Evolutionary conservation across 2,113 vertebrate species (phyloP), one percentile per base, ranked within the genome.

Genomic region (Bufo gargarizans): DNA sequence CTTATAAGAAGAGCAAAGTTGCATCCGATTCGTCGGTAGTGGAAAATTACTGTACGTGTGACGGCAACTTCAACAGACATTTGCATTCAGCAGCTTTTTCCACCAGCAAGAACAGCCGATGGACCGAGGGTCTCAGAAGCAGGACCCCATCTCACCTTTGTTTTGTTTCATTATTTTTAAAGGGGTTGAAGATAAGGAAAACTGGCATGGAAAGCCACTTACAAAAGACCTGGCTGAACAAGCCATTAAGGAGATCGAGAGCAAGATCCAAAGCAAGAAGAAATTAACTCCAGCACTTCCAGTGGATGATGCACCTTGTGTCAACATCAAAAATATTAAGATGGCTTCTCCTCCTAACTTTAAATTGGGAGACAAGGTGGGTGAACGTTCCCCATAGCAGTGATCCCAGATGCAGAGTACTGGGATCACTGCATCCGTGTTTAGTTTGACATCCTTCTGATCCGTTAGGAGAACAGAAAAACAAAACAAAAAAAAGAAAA

Each of bases 121-220:
- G 5, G 53, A 11, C 63, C 14, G 2, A 13, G 63, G 67, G 65
- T 2, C 22, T 6, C 65, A 71, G 8, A 43, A 74, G 17, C 47
- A 19, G 47, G 4, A 74, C 14, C 5, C 84, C 12, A 88, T 86
- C 77, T 69, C 87, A 89, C 85, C 69, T 3, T 82, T 45, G 33
- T 77, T n/a, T 87, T 19, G 7, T 86, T 90, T 90, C 63, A 53
- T 53, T 14, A 17, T 19, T 67, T 0, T 14, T 1, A 0, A 90
- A 99, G 98, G 95, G 91, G 91, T 96, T 53, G 98, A 99, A 92
- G 98, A 99, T 91, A 99, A 98, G 92, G 95, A 97, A 87, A 95
- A 95, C 77, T 99, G 98, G 98, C 97, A 99, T 7, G 97, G 96
- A 85, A 99, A 99, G 90, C 93, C 96, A 58, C 96, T 99, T 86